Base-by-base conservation (phyloP, 2,113 vertebrate genomes). In the Tupaia chinensis region DNA sequence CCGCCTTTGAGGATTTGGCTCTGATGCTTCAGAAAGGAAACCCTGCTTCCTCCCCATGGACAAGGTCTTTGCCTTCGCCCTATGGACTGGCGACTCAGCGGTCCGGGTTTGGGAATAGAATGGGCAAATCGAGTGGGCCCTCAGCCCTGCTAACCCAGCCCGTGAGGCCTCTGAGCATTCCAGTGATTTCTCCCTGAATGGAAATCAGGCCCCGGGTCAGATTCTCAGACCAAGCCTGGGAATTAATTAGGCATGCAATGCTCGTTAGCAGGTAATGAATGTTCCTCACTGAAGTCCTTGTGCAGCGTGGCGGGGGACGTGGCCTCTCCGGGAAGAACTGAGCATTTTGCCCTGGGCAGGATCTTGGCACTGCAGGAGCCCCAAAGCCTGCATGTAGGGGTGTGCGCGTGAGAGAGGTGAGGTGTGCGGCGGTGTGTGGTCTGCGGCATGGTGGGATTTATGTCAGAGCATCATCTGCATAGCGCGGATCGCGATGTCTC, bases 161-260 rank as follows among this genome's bases (percentile, higher is more conserved):
- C 5, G 5, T 1, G 54, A 63, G 74, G 29, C 89, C 88, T 73
- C 5, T 88, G 27, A 77, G 56, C 66, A 89, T 32, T n/a, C 61
- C 29, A 4, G 76, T 95, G 90, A 79, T 72, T 87, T 92, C 79
- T 81, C 58, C 94, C 93, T 87, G 95, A 93, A 82, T 97, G 95
- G 83, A 94, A 93, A 88, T 92, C 79, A 81, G 95, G 66, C 54
- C 93, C 23, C 6, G 72, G 90, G 96, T 95, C 86, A 93, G 82
- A 65, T 93, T 96, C 97, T 98, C 96, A 96, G 92, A 87, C 93
- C 96, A 82, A 97, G 96, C 94, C 93, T 87, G 96, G 97, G 97
- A 98, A 94, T 98, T 97, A 98, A 98, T 98, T 97, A 98, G 88
- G 29, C 95, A 79, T 97, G 97, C 95, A 95, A 97, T 98, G 97